Evolutionary conservation across 2,797 vertebrate genomes (phyloP).

Genomic region (Phrynocephalus guinanensis): DNA sequence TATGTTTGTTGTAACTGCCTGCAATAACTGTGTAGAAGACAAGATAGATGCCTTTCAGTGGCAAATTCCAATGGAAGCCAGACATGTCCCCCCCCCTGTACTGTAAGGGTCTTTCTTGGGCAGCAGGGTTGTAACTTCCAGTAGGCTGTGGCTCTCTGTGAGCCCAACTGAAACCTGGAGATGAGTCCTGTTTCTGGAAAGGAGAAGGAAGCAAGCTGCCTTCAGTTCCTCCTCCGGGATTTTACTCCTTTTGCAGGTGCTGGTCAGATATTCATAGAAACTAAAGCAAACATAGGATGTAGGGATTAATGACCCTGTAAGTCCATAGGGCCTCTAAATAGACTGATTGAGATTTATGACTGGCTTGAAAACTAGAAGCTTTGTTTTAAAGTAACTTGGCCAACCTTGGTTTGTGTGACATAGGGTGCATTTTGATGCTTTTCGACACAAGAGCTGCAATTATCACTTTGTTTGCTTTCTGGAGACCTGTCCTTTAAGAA

Average conservation of each 20-base stretch:
- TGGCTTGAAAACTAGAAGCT: background rate
- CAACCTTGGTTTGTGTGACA: background rate
- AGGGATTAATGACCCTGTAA: background rate
- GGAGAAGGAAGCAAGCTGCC: no score
- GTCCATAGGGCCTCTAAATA: background rate
- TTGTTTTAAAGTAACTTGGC: background rate
- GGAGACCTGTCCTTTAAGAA: background rate
- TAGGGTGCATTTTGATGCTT: background rate
- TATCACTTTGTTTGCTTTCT: background rate
- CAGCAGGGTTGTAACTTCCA: background rate
- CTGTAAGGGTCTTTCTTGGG: background rate
- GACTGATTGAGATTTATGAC: background rate
- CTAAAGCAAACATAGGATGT: background rate
- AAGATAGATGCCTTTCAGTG: no score
- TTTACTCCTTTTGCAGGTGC: background rate
- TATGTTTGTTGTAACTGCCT: no score
- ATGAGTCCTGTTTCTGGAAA: background rate
- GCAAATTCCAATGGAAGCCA: background rate
- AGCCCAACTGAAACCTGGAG: background rate
- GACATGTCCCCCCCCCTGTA: background rate
- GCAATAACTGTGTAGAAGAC: no score
- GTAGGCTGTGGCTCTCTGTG: no score
- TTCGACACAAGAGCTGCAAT: background rate
- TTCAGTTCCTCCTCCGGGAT: background rate
- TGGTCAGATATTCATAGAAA: background rate